Evolutionary conservation across 2,113 vertebrate genomes (phyloP), one percentile per base, ranked within the genome.

Genomic region (Ancistrus triradiatus): DNA sequence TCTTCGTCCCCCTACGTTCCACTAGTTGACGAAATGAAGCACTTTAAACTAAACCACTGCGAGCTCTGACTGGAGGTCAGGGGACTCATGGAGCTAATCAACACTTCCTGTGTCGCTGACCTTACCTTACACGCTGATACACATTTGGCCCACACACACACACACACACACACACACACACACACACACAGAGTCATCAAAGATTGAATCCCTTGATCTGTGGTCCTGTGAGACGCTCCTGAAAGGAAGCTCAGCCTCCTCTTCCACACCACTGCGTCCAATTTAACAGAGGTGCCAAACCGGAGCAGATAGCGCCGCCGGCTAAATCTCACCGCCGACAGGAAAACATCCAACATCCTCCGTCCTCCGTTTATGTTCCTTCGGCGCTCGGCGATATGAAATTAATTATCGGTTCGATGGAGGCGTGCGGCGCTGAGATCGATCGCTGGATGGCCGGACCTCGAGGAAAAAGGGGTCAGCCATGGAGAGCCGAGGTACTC

Each of bases 231-330:
- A 75, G 68, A 69, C 28, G 67, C 50, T 49, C 55, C 64, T 72
- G 63, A 80, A 78, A 80, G 72, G 74, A 79, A 69, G 60, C 59
- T 46, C 43, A 72, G 74, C 71, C 50, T n/a, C 76, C 68, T 86
- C 85, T 87, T 87, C 85, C 88, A 86, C 83, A 86, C 81, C 85
- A 85, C 74, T 86, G 84, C 83, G 77, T 88, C 80, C 85, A 86
- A 87, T 89, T 87, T 86, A 82, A 80, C 77, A 78, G 79, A 81
- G 82, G 84, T 88, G 82, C 80, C 81, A 86, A 87, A 86, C n/a
- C n/a, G n/a, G n/a, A n/a, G n/a, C n/a, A n/a, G n/a, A n/a, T n/a
- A n/a, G n/a, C n/a, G n/a, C n/a, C n/a, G n/a, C n/a, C n/a, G n/a
- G n/a, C n/a, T n/a, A n/a, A n/a, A n/a, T n/a, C n/a, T n/a, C n/a